These are phyloP conservation scores for Macrophya alboannulata DNA, from an alignment of 2,888 invertebrate genomes.

Conservation along the genomic window DNA sequence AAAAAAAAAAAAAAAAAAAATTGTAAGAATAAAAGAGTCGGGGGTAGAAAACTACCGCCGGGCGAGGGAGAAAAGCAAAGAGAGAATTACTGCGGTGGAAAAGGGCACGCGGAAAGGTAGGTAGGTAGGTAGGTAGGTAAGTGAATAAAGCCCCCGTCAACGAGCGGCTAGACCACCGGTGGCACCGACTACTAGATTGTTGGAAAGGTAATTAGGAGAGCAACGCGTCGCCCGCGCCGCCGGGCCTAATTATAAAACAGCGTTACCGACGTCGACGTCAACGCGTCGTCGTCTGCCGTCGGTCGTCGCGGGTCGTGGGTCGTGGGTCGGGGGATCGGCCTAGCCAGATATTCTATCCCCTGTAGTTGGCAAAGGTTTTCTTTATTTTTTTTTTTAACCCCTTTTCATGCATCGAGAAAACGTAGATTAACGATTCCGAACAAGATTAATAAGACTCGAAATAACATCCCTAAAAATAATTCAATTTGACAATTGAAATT, in stretches of 20 bases:
- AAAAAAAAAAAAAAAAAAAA: neutral
- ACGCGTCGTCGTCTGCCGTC: constrained; percentile 49
- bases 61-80: neutral
- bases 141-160: constrained; percentile 72
- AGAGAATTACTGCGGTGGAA: constrained; percentile 35
- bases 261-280: constrained; percentile 33
- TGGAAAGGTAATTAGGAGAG: constrained; percentile 79
- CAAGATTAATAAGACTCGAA: neutral
- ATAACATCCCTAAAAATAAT: neutral
- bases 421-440: neutral
- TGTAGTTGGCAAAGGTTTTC: neutral
- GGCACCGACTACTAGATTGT: constrained; percentile 68
- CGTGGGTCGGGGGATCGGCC: neutral
- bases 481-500: neutral
- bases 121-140: constrained; percentile 32
- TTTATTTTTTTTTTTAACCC: neutral
- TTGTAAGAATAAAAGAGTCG: constrained; percentile 7
- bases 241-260: constrained; percentile 78
- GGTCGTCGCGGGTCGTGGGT: constrained; percentile 52
- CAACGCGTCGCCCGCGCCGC: constrained; percentile 73
- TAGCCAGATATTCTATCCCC: neutral
- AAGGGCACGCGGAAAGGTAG: constrained; percentile 42
- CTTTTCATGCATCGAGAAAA: neutral
- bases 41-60: neutral
- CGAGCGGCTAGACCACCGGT: constrained; percentile 63